Evolutionary conservation across 1,140 invertebrate species (phyloP), one percentile per base, ranked within the genome.

Genomic region (Drosophila nasuta): DNA sequence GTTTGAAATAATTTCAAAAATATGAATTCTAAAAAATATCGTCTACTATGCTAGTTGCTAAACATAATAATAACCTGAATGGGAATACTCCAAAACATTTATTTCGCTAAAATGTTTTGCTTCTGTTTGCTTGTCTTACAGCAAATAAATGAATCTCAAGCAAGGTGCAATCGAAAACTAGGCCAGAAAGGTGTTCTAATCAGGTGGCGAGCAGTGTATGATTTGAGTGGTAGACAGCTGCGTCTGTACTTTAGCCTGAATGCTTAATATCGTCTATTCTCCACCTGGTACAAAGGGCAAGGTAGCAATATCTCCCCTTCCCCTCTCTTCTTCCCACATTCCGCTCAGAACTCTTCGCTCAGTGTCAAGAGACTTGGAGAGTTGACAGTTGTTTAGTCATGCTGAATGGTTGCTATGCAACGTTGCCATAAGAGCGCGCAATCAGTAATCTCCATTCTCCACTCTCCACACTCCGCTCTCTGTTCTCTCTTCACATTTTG

Each of bases 321-420:
- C 35, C 35, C 35, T 38, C 35, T 33, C 8, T 11, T n/a, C 30
- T 10, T 25, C 13, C n/a, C 41, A 3, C 38, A 2, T 11, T 8
- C 43, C 3, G 11, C 8, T 41, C 11, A 20, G 17, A 17, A 5
- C 46, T 7, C 11, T 4, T 7, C 41, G 41, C 20, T 20, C 5
- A 35, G 43, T 41, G 38, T 41, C 33, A 3, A 57, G 54, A 57
- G 54, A 54, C 51, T 54, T 57, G 33, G 54, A 51, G 33, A 52
- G 51, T 69, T 70, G 72, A 58, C 58, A 63, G 51, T 58, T 63
- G 81, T 81, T 79, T 75, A 79, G 81, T 80, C 81, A 82, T 83
- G 81, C 77, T 68, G 64, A 79, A 83, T 79, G 67, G 57, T 72
- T 69, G 51, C 7, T 28, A 49, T 57, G 43, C 6, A 63, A 52